Percentiles rank a stretch among this genome's conserved stretches.
Conservation (phyloP, 1,140 invertebrate genomes). For the Drosophila nasuta region DNA sequence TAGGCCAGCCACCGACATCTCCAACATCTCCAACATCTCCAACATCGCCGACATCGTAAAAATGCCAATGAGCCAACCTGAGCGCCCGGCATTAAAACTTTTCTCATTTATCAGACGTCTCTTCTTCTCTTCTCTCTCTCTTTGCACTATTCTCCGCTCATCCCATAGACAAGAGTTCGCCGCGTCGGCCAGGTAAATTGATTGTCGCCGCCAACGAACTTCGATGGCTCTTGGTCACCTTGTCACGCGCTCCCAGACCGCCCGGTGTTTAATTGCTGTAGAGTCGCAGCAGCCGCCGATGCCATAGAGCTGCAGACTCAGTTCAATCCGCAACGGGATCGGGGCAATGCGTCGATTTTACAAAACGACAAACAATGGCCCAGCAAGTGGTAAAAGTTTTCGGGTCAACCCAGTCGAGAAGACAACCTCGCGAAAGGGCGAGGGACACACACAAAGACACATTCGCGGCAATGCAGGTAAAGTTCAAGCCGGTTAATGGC, state of each 20-base stretch:
- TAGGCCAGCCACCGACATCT: conserved; percentile 2
- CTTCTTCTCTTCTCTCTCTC: not conserved
- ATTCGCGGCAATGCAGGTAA: conserved; percentile 30
- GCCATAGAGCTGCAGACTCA: not conserved
- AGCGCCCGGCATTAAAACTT: conserved; percentile 77
- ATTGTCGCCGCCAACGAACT: conserved; percentile 79
- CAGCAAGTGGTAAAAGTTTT: conserved; percentile 73
- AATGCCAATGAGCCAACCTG: conserved; percentile 82
- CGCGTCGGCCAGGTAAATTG: conserved; percentile 69
- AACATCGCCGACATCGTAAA: conserved; percentile 68
- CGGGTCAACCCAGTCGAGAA: conserved; percentile 30
- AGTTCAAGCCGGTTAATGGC: conserved; percentile 71
- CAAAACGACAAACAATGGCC: conserved; percentile 73
- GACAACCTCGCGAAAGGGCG: too few relatives aligned
- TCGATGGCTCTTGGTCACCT: conserved; percentile 78
- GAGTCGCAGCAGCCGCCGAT: conserved; percentile 12
- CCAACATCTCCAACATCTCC: too few relatives aligned
- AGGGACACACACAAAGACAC: not conserved
- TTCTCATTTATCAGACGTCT: conserved; percentile 78
- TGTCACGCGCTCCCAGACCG: conserved; percentile 60
- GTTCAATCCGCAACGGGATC: not conserved
- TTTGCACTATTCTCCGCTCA: not conserved
- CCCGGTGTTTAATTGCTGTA: conserved; percentile 74
- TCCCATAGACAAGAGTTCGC: conserved; percentile 14
- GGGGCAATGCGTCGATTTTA: conserved; percentile 43